Evolutionary conservation across 2,113 vertebrate species (phyloP).

Genomic region (Crypturellus undulatus): DNA sequence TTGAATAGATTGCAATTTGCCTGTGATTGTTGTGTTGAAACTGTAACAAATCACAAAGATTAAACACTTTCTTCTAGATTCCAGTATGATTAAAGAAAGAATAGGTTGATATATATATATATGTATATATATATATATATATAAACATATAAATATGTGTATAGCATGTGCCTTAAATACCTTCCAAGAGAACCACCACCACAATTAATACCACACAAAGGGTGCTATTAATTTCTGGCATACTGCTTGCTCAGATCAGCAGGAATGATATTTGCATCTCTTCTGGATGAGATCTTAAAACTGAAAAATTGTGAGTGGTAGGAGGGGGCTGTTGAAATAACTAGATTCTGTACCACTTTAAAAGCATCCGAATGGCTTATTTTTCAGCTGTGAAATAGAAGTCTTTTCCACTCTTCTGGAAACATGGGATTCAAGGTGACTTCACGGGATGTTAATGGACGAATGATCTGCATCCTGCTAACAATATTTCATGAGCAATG

Average conservation of each 20-base stretch:
- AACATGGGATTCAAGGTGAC: slow-evolving; percentile 68
- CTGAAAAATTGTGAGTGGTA: slow-evolving; percentile 25
- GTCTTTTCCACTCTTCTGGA: slow-evolving; percentile 53
- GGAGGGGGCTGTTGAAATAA: background rate
- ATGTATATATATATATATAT: no score
- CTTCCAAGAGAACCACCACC: background rate
- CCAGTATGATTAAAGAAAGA: background rate
- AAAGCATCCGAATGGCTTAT: slow-evolving; percentile 25
- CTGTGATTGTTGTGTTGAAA: background rate
- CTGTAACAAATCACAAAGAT: background rate
- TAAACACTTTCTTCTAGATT: background rate
- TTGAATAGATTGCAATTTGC: background rate
- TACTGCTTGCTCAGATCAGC: background rate
- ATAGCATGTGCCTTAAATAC: background rate
- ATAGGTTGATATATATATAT: background rate
- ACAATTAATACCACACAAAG: background rate
- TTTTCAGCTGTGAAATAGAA: slow-evolving; percentile 65
- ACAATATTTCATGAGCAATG: slow-evolving; percentile 63
- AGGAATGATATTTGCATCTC: slow-evolving; percentile 2
- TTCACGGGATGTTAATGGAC: slow-evolving; percentile 39
- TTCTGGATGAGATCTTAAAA: slow-evolving; percentile 6
- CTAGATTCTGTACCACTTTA: background rate
- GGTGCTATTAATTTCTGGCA: background rate
- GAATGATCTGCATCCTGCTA: slow-evolving; percentile 51
- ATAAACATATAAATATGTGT: background rate